Conservation (phyloP, 2,797 vertebrate species). For the Spondyliosoma cantharus region DNA sequence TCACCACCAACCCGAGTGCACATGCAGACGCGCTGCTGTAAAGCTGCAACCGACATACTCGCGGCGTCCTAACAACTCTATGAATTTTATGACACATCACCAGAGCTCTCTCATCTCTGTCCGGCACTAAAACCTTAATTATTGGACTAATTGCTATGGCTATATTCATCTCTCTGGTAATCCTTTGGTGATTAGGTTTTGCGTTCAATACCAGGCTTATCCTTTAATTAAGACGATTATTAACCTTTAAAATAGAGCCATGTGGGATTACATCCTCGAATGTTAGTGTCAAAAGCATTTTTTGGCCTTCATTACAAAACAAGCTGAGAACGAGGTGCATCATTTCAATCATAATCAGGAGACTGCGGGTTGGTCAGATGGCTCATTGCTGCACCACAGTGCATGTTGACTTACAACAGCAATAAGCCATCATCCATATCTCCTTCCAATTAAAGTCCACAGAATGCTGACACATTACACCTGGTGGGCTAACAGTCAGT, state of each 20-base stretch:
- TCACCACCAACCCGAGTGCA: slow-evolving; percentile 90
- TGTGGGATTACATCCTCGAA: slow-evolving; percentile 88
- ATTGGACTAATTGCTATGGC: slow-evolving; percentile 97
- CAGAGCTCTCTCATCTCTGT: slow-evolving; percentile 94
- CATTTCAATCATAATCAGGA: slow-evolving; percentile 76
- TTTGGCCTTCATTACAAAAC: slow-evolving; percentile 43
- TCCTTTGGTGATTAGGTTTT: slow-evolving; percentile 95
- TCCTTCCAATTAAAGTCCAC: slow-evolving; percentile 75
- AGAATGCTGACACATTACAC: slow-evolving; percentile 79
- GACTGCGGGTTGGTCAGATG: slow-evolving; percentile 57
- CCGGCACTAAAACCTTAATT: slow-evolving; percentile 98
- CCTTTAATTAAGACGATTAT: slow-evolving; percentile 99
- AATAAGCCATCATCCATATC: slow-evolving; percentile 70
- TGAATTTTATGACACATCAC: slow-evolving; percentile 97
- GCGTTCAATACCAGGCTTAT: slow-evolving; percentile 94
- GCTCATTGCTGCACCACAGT: slow-evolving; percentile 49
- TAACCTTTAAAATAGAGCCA: slow-evolving; percentile 92
- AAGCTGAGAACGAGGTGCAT: slow-evolving; percentile 64
- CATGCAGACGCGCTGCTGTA: slow-evolving; percentile 87
- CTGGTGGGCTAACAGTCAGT: slow-evolving; percentile 70
- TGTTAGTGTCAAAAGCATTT: slow-evolving; percentile 80
- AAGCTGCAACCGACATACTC: slow-evolving; percentile 90
- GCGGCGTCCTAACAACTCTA: slow-evolving; percentile 89
- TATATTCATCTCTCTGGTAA: slow-evolving; percentile 96
- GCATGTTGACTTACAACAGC: slow-evolving; percentile 67